Percentiles rank a stretch among this genome's conserved stretches.
phyloP scores from a whole-genome alignment of 2,888 invertebrate species.

The Ormyrus rosae region DNA sequence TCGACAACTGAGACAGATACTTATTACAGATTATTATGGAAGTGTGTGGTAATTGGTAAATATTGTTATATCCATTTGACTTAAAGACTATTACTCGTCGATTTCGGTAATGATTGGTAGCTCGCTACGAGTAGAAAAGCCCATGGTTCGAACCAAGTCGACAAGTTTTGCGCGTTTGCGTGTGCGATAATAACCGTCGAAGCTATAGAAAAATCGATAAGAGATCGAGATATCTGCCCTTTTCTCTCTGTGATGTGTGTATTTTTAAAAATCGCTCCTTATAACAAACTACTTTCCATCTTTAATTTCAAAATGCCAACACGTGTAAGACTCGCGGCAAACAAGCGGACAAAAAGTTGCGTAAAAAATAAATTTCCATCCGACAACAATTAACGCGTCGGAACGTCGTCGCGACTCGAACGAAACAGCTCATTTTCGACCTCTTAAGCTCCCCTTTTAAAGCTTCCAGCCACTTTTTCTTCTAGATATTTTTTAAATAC shows the following conservation, averaged over 20 bases:
- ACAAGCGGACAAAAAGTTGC: conserved; percentile 53
- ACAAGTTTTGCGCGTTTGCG: not conserved
- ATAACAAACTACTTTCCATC: conserved; percentile 41
- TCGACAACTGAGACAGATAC: conserved; percentile 49
- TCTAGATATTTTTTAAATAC: conserved; percentile 22
- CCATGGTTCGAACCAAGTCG: not conserved
- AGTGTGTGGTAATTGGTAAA: conserved; percentile 55
- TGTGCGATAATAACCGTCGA: conserved; percentile 11
- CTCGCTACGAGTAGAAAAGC: conserved; percentile 51
- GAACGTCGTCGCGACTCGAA: conserved; percentile 37
- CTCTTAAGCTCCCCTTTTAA: too few relatives aligned
- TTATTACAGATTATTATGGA: conserved; percentile 32
- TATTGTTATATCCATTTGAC: conserved; percentile 21
- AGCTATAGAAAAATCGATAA: conserved; percentile 29
- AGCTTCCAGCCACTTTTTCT: not conserved
- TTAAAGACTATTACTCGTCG: too few relatives aligned
- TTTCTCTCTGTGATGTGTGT: conserved; percentile 1
- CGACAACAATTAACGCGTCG: conserved; percentile 53
- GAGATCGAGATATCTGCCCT: not conserved
- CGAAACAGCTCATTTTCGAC: conserved; percentile 10
- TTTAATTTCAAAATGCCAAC: conserved; percentile 14
- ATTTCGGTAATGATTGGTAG: conserved; percentile 30
- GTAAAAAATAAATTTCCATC: conserved; percentile 56
- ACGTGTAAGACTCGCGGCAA: conserved; percentile 24
- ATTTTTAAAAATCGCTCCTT: conserved; percentile 43